A percentile compares a stretch with the other conserved stretches of the same genome.
phyloP scores from a whole-genome alignment of 2,888 invertebrate genomes.

The Phanerotoma sp. region DNA sequence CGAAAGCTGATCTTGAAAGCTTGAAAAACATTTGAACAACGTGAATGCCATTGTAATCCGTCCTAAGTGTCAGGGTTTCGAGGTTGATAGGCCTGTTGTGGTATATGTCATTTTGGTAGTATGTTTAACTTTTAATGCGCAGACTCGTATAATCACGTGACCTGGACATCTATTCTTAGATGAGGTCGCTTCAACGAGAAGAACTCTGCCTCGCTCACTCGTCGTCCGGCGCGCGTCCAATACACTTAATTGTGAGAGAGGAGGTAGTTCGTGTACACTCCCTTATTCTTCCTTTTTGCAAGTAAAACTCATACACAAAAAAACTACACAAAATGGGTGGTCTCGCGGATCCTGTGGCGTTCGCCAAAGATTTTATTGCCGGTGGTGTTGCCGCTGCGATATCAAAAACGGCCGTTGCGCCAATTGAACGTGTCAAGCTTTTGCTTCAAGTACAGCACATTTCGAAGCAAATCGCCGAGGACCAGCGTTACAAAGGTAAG shows the following conservation, averaged over 20 bases:
- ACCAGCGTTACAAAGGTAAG: slow-evolving; percentile 88
- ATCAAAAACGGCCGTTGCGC: slow-evolving; percentile 92
- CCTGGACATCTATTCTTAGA: slow-evolving; percentile 56
- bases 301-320: slow-evolving; percentile 39
- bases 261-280: slow-evolving; percentile 38
- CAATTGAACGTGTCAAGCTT: slow-evolving; percentile 93
- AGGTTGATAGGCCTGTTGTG: slow-evolving; percentile 33
- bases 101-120: slow-evolving; percentile 28
- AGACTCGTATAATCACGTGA: slow-evolving; percentile 50
- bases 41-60: slow-evolving; percentile 30
- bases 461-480: slow-evolving; percentile 82
- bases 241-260: slow-evolving; percentile 43
- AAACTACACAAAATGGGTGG: slow-evolving; percentile 52
- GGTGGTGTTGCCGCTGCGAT: slow-evolving; percentile 92
- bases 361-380: slow-evolving; percentile 86
- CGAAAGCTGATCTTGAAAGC: slow-evolving; percentile 14
- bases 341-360: slow-evolving; percentile 76
- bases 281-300: slow-evolving; percentile 49
- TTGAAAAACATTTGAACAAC: slow-evolving; percentile 34
- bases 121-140: slow-evolving; percentile 42
- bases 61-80: slow-evolving; percentile 42
- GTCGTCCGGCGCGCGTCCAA: slow-evolving; percentile 63
- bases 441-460: slow-evolving; percentile 93
- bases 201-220: slow-evolving; percentile 55
- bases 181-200: slow-evolving; percentile 48